Evolutionary conservation across 2,113 vertebrate genomes (phyloP), one percentile per base, ranked within the genome.

Genomic region (Notiomystis cincta): DNA sequence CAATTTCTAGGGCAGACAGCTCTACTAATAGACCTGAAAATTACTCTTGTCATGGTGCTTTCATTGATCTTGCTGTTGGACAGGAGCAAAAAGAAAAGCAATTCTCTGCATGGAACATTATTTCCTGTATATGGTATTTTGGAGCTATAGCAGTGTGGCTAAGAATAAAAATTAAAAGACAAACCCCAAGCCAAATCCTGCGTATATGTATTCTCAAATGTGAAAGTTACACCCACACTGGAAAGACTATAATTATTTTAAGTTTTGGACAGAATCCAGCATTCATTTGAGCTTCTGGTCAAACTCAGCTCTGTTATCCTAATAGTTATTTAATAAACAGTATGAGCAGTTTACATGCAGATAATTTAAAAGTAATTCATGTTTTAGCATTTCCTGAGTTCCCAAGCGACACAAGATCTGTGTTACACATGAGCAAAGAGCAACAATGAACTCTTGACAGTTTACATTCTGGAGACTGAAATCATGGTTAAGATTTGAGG

Each of bases 231-330:
- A 84, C 72, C 57, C 95, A 89, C 64, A 18, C 31, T 90, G 79
- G 73, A 66, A 92, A 87, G 56, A 60, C 57, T 60, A 13, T 21
- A 81, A 90, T 87, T 87, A 94, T 88, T 90, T 84, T 77, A 78
- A 89, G 67, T 84, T 95, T 87, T 94, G 96, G 91, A 91, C 23
- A 47, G 76, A 78, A 78, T 23, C 81, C 96, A 95, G 53, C 44
- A 48, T 69, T 94, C n/a, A 56, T 89, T 22, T 78, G 44, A 96
- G 91, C 72, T 96, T 95, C 94, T 96, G 94, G 87, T 96, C 89
- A 95, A 77, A 65, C 77, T 96, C 89, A 94, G 93, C 40, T 82
- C 65, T 82, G 66, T 84, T 95, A 92, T 71, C 73, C 56, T 81
- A 78, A 64, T 50, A 56, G 53, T 90, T 83, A 83, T 65, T 94